Percentiles rank a stretch among this genome's conserved stretches.
phyloP scores from a whole-genome alignment of 1,140 invertebrate genomes.

The Anoplolepis gracilipes region DNA sequence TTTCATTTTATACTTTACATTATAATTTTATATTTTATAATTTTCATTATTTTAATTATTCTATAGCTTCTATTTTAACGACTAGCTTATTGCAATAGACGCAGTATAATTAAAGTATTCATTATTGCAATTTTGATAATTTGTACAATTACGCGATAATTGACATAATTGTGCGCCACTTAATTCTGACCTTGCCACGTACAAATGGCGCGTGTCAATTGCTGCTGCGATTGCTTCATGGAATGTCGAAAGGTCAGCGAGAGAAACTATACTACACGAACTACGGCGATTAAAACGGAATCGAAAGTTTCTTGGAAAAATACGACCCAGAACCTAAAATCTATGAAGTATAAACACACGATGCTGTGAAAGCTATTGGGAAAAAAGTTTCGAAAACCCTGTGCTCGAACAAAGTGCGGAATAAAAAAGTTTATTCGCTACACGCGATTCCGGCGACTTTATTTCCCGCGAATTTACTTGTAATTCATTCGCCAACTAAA shows the following conservation, averaged over 20 bases:
- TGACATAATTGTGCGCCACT: not conserved
- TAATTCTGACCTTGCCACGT: conserved; percentile 1
- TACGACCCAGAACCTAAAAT: conserved; percentile 21
- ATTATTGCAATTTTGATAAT: conserved; percentile 11
- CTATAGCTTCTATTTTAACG: too few relatives aligned
- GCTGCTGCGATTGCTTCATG: not conserved
- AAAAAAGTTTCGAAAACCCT: conserved; percentile 18
- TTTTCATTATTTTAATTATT: too few relatives aligned
- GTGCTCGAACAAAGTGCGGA: conserved; percentile 5
- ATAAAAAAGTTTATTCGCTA: conserved; percentile 34
- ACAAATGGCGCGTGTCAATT: not conserved
- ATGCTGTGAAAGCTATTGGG: not conserved
- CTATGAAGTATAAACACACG: conserved; percentile 9
- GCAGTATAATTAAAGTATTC: not conserved
- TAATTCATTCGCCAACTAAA: conserved; percentile 6
- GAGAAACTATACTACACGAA: not conserved
- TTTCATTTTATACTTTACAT: too few relatives aligned
- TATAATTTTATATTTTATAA: too few relatives aligned
- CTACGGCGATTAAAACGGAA: conserved; percentile 1
- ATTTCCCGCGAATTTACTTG: conserved; percentile 30
- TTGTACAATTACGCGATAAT: conserved; percentile 21
- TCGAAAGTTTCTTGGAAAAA: conserved; percentile 13
- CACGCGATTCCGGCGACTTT: conserved; percentile 37
- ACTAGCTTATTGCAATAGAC: not conserved
- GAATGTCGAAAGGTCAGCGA: conserved; percentile 30